Evolutionary conservation across 2,888 invertebrate genomes (phyloP).

Genomic region (Acrocyrtus sp.): DNA sequence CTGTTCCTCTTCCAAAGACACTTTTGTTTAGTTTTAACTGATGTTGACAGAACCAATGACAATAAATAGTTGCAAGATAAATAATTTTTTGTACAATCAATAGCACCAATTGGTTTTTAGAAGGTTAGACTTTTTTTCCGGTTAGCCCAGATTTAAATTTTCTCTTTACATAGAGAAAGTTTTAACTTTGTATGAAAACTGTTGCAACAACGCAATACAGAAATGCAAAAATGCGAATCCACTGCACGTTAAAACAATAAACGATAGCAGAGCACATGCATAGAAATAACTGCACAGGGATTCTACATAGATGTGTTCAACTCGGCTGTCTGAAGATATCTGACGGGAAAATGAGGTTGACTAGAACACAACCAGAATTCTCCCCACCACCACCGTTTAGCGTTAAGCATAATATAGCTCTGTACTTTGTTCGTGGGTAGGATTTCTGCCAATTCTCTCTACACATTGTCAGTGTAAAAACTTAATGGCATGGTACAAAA

Average conservation of each 20-base stretch:
- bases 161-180: neutral
- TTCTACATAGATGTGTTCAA: slow-evolving; percentile 46
- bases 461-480: neutral
- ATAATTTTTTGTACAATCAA: slow-evolving; percentile 16
- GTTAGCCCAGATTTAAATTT: neutral
- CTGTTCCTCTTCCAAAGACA: too few relatives aligned
- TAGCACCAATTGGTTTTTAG: slow-evolving; percentile 28
- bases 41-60: too few relatives aligned
- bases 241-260: neutral
- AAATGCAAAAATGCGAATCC: too few relatives aligned
- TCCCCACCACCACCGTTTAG: neutral
- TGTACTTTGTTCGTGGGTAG: too few relatives aligned
- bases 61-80: too few relatives aligned
- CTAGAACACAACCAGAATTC: slow-evolving; percentile 27
- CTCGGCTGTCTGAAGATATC: slow-evolving; percentile 40
- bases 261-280: slow-evolving; percentile 45
- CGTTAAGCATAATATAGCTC: neutral
- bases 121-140: too few relatives aligned
- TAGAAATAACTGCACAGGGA: slow-evolving; percentile 23
- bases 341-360: slow-evolving; percentile 44
- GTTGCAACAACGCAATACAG: slow-evolving; percentile 4
- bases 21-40: too few relatives aligned
- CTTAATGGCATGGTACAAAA: too few relatives aligned
- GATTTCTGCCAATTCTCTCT: too few relatives aligned
- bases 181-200: slow-evolving; percentile 11